These are phyloP conservation scores for Proterorhinus semilunaris DNA, from an alignment of 2,113 vertebrate species.

Conservation along the genomic window DNA sequence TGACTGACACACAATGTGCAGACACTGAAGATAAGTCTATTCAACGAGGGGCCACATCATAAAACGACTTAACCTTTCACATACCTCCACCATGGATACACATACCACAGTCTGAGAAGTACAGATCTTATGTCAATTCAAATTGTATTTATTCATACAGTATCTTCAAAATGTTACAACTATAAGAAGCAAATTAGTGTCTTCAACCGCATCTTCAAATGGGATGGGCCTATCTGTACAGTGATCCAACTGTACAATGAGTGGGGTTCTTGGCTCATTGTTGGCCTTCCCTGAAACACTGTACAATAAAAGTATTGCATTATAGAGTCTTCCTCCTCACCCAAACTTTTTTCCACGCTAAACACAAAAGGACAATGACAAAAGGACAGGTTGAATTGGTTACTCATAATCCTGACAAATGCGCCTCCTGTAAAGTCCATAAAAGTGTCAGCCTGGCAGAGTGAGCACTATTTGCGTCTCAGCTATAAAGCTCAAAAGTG, in stretches of 20 bases:
- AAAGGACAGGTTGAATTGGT: neutral
- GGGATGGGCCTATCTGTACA: too few relatives aligned
- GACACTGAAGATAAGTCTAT: neutral
- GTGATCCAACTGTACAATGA: too few relatives aligned
- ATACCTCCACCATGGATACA: too few relatives aligned
- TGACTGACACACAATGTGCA: neutral
- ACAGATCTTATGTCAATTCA: too few relatives aligned
- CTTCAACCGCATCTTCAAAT: too few relatives aligned
- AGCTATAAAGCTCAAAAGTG: conserved; percentile 5
- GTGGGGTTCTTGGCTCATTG: too few relatives aligned
- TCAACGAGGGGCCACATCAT: too few relatives aligned
- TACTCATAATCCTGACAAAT: neutral
- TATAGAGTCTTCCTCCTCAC: neutral
- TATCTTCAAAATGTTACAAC: neutral
- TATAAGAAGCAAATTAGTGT: neutral
- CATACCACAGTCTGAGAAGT: too few relatives aligned
- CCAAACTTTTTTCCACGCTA: neutral
- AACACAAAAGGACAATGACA: neutral
- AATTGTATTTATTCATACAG: too few relatives aligned
- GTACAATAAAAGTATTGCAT: too few relatives aligned
- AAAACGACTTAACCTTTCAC: too few relatives aligned
- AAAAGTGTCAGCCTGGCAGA: neutral
- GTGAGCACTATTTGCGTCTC: neutral
- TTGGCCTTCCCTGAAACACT: too few relatives aligned
- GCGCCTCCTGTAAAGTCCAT: neutral